Base-by-base conservation (phyloP, 1,140 invertebrate genomes). In the Phthorimaea operculella region DNA sequence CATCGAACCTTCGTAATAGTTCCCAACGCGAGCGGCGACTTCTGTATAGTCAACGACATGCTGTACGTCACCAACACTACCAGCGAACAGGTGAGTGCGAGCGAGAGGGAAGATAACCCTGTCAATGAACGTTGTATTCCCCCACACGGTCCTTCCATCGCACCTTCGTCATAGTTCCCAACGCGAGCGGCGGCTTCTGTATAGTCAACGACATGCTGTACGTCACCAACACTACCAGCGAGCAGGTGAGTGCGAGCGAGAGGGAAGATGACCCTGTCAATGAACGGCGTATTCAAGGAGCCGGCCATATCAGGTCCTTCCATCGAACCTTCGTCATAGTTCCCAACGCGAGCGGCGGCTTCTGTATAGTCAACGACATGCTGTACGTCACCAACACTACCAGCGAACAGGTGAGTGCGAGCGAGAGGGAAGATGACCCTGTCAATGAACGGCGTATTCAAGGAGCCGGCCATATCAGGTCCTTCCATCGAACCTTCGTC, bases 351-450 rank as follows among this genome's bases (percentile, higher is more conserved):
- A 74, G 61, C 44, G 89, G 91, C 45, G 93, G 94, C 33, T 96
- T 92, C 77, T 94, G 93, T 66, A 95, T 98, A 62, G 87, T 90
- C 49, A 97, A 97, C 79, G 96, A 98, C 71, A 89, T 92, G 59
- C 75, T 96, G 2, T 91, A 91, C 58, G 85, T 98, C 36, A 90
- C 90, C 9, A 91, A 91, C 70, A 91, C 94, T 12, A 92, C 90
- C 1, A 76, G 88, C 11, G 87, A 90, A 39, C 94, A 96, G 87
- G 83, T 90, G 64, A 90, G 52, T 50, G 16, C n/a, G n/a, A n/a
- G n/a, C n/a, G n/a, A n/a, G n/a, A n/a, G n/a, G n/a, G n/a, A n/a
- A n/a, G n/a, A n/a, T n/a, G n/a, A n/a, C n/a, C n/a, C n/a, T n/a
- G n/a, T n/a, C n/a, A n/a, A n/a, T n/a, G n/a, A n/a, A n/a, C n/a